Conservation (phyloP, 2,888 invertebrate genomes). For the Glyphotaelius pellucidus region DNA sequence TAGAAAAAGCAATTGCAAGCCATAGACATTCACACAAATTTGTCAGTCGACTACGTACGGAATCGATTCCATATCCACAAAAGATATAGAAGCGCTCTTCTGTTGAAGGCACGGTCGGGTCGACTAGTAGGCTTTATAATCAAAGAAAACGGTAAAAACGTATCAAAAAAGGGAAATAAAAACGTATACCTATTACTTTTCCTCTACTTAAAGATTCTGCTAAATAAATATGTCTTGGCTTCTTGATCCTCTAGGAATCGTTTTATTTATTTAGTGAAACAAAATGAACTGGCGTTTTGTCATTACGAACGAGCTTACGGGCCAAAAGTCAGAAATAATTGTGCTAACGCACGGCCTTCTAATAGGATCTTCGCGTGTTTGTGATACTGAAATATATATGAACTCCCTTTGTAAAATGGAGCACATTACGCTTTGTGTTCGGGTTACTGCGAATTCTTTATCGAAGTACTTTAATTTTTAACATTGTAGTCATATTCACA, state of each 20-base stretch:
- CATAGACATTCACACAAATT: no score
- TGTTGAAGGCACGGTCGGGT: no score
- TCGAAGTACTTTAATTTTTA: neutral
- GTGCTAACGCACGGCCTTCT: neutral
- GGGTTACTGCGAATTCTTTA: neutral
- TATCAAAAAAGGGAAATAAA: no score
- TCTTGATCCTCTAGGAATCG: neutral
- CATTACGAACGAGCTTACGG: neutral
- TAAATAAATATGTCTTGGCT: neutral
- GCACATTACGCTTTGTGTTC: neutral
- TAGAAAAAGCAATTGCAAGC: no score
- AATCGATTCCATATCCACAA: no score
- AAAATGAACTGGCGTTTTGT: neutral
- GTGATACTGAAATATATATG: neutral
- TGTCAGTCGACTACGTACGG: no score
- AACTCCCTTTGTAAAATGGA: slow-evolving; percentile 18
- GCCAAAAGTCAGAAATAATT: slow-evolving; percentile 20
- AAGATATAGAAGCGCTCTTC: no score
- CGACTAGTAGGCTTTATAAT: no score
- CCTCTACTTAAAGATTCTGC: neutral
- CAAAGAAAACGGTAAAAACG: no score
- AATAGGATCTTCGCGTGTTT: slow-evolving; percentile 37
- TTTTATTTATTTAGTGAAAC: neutral
- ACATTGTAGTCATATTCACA: neutral
- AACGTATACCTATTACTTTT: neutral